Percentiles rank a stretch among this genome's conserved stretches.
Evolutionary conservation across 2,113 vertebrate species (phyloP).

Genomic region (Centrocercus urophasianus): DNA sequence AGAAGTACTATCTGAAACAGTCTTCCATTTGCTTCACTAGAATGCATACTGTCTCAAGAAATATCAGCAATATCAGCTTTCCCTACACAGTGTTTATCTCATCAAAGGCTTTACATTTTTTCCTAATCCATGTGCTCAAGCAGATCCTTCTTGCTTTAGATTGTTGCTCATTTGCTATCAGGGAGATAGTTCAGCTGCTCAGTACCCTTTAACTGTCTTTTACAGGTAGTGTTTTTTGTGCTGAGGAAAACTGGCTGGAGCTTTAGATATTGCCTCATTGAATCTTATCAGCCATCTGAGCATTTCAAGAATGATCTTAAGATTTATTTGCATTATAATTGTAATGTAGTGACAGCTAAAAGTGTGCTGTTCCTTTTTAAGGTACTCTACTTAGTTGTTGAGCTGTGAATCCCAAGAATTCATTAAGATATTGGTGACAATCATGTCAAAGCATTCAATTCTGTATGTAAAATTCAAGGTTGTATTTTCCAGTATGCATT

Average conservation of each 20-base stretch:
- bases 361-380: background rate
- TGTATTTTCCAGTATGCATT: background rate
- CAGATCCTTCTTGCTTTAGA: background rate
- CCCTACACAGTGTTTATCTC: background rate
- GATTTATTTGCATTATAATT: background rate
- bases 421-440: background rate
- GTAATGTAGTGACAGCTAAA: background rate
- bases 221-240: background rate
- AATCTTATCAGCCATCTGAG: background rate
- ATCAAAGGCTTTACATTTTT: background rate
- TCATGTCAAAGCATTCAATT: background rate
- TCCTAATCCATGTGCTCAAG: background rate
- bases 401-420: background rate
- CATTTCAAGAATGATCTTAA: background rate
- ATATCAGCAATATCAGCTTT: background rate
- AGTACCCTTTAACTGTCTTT: background rate
- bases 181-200: background rate
- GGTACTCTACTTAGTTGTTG: background rate
- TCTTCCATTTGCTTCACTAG: background rate
- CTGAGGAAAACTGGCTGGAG: background rate
- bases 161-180: background rate
- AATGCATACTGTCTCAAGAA: background rate
- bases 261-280: background rate
- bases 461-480: background rate
- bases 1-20: background rate